Percentiles rank a stretch among this genome's conserved stretches.
Evolutionary conservation across 2,797 vertebrate species (phyloP).

Genomic region (Macropus fuliginosus): DNA sequence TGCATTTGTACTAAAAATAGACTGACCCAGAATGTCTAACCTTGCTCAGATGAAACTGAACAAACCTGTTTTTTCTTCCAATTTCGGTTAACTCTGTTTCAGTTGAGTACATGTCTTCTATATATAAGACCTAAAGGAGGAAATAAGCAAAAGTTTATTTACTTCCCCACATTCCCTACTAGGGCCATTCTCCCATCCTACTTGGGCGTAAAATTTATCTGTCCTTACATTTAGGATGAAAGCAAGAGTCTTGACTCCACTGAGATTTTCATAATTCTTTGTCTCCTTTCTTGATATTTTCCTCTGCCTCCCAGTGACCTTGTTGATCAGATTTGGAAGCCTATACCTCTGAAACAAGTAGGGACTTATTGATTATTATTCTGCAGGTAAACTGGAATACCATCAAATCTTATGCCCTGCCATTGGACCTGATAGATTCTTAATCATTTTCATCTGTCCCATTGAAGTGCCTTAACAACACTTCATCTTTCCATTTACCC

Average conservation of each 20-base stretch:
- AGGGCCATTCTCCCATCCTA: not conserved
- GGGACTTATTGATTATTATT: not conserved
- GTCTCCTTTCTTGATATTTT: not conserved
- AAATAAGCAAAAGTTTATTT: not conserved
- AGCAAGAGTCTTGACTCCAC: not conserved
- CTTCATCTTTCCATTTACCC: not conserved
- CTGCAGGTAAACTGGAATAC: not conserved
- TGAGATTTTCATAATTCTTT: not conserved
- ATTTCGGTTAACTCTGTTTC: not conserved
- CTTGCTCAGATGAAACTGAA: too few relatives aligned
- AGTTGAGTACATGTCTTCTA: not conserved
- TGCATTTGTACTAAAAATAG: not conserved
- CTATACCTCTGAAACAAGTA: too few relatives aligned
- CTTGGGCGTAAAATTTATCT: accelerated
- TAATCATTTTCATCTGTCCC: not conserved
- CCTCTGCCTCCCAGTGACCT: not conserved
- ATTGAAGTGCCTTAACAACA: not conserved
- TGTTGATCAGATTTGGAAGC: not conserved
- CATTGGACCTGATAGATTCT: not conserved
- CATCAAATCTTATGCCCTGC: not conserved
- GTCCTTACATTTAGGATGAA: not conserved
- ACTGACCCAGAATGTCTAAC: not conserved
- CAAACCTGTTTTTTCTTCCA: not conserved
- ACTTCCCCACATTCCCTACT: not conserved
- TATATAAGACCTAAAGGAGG: not conserved